A percentile compares a stretch with the other conserved stretches of the same genome.
These are phyloP conservation scores for Pyralis farinalis DNA, from an alignment of 2,888 invertebrate genomes.

Conservation along the genomic window DNA sequence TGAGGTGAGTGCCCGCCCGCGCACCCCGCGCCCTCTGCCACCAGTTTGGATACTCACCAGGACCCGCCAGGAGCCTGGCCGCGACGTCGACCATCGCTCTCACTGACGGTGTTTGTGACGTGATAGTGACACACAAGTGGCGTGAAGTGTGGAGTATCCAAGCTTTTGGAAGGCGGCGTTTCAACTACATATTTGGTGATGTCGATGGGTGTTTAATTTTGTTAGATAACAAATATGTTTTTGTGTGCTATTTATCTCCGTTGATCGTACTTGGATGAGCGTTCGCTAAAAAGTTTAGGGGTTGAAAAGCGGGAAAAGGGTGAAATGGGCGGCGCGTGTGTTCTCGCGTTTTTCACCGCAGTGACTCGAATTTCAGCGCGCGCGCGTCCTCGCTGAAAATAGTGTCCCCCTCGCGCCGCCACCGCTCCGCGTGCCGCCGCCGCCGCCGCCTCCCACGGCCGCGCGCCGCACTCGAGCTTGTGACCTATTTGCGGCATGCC, in stretches of 20 bases:
- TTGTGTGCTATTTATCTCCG: background rate
- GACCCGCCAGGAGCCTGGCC: constrained; percentile 19
- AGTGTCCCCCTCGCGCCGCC: constrained; percentile 39
- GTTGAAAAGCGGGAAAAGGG: constrained; percentile 19
- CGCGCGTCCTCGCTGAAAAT: constrained; percentile 77
- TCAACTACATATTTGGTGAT: constrained; percentile 37
- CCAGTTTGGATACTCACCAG: constrained; percentile 57
- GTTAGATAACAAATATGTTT: constrained; percentile 2
- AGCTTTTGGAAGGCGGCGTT: constrained; percentile 41
- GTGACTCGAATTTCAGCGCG: constrained; percentile 74
- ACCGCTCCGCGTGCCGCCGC: constrained; percentile 16
- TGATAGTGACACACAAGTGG: constrained; percentile 20
- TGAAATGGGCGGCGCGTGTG: constrained; percentile 23
- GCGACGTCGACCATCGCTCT: constrained; percentile 15
- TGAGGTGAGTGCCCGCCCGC: constrained; percentile 62
- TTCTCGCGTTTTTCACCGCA: constrained; percentile 34
- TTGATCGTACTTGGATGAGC: background rate
- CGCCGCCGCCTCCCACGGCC: constrained; percentile 34
- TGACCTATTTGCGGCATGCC: constrained; percentile 76
- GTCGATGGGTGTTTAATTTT: constrained; percentile 34
- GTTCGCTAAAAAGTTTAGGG: background rate
- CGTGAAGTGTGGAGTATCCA: constrained; percentile 55
- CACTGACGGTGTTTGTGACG: constrained; percentile 17
- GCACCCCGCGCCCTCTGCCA: constrained; percentile 29
- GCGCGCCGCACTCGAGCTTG: constrained; percentile 35